These are phyloP conservation scores for Chironomus riparius DNA, from an alignment of 2,888 invertebrate genomes.

Conservation along the genomic window DNA sequence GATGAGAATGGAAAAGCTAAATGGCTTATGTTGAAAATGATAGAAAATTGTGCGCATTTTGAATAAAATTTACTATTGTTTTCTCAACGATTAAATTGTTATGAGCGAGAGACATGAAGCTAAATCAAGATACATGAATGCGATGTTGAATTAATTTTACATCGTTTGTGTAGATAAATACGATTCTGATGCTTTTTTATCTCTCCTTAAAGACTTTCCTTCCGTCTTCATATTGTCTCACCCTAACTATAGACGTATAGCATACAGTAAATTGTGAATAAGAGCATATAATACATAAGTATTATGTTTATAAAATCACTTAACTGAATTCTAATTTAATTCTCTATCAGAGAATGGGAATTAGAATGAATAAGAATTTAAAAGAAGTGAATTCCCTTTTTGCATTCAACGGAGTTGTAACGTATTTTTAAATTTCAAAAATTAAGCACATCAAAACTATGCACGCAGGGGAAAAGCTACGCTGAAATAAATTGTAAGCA, in stretches of 20 bases:
- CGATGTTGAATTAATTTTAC: conserved; percentile 18
- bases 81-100: conserved; percentile 20
- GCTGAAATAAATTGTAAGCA: too few species aligned
- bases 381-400: too few species aligned
- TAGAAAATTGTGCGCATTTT: neutral
- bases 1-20: neutral
- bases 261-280: neutral
- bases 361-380: too few species aligned
- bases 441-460: too few species aligned
- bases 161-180: neutral
- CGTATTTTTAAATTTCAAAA: too few species aligned
- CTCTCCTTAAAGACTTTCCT: neutral
- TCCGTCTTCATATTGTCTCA: neutral
- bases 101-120: conserved; percentile 9
- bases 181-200: neutral
- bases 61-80: conserved; percentile 18
- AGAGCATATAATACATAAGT: neutral
- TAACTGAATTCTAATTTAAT: conserved; percentile 21
- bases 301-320: conserved; percentile 21
- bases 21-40: neutral
- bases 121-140: neutral
- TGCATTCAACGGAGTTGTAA: too few species aligned
- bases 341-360: neutral
- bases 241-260: neutral
- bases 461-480: too few species aligned